Evolutionary conservation across 2,113 vertebrate genomes (phyloP), one percentile per base, ranked within the genome.

Genomic region (Heptranchias perlo): DNA sequence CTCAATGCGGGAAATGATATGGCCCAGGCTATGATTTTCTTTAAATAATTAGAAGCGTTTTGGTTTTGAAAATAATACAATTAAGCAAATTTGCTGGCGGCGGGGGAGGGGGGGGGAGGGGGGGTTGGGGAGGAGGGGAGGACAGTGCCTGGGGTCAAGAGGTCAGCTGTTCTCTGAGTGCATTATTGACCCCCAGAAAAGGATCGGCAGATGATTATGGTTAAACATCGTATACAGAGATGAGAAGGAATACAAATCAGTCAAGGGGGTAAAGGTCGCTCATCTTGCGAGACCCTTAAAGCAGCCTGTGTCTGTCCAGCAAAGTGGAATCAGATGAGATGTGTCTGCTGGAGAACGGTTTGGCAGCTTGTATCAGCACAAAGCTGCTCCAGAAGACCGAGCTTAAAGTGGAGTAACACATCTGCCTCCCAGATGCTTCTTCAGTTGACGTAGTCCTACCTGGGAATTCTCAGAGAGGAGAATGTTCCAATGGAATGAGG

Each of bases 381-480:
- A 4, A 31, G 86, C 21, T 89, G 13, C 49, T 54, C 86, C 49
- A 31, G 87, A 21, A 92, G 54, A 61, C 54, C 8, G 13, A 35
- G 87, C 52, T 61, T 54, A 92, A 7, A 92, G 13, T 61, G 52
- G 35, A 14, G 87, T n/a, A 11, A 21, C 52, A 92, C 87, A 92
- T 92, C 52, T 92, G 87, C 54, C 54, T 61, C 52, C 52, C 87
- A 92, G 87, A 92, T 92, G 87, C 87, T 14, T 18, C 78, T n/a
- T 92, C 52, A 58, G 54, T 58, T 21, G 14, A 58, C 39, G 87
- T 21, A 4, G 54, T 58, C 54, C 54, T 92, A 92, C 87, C 87
- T 92, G 87, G 52, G 87, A 61, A n/a, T 61, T n/a, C 52, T 58
- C 87, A n/a, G 54, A 16, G 87, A 35, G 54, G 2, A 5, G 54